Evolutionary conservation across 1,140 invertebrate species (phyloP), one percentile per base, ranked within the genome.

Genomic region (Papilio xuthus): DNA sequence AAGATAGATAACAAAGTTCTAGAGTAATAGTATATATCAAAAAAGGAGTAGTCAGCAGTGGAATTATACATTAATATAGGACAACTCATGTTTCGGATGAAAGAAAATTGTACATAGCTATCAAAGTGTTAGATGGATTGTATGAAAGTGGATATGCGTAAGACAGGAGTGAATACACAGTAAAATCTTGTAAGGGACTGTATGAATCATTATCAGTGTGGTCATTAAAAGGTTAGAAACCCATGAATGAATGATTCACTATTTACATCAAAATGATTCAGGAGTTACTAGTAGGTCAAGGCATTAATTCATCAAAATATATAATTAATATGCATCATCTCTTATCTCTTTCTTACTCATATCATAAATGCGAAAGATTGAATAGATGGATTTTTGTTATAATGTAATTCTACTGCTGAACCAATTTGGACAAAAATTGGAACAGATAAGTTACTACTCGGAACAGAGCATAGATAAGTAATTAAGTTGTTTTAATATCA

Each of bases 181-280:
- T 53, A 8, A n/a, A 32, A 6, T 3, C 32, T 37, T 18, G 18
- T n/a, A 2, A 53, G n/a, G 13, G 12, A 67, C 32, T 4, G 26
- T 67, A 67, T 67, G 60, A 67, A 67, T 67, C 60, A 67, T 67
- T 67, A 15, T 13, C 12, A 67, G 32, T 67, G 26, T 28, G 10
- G 60, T 60, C 12, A 10, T 47, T 12, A 60, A 63, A 63, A 32
- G 60, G 1, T 28, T 67, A 32, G 60, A 67, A 67, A 32, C 60
- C 60, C 60, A 67, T 67, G 56, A 63, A 63, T 63, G 56, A 63
- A 63, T 63, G 60, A 67, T 67, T 67, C 60, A 67, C 32, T 1
- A 67, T 67, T 67, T 67, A 67, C 60, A 18, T 67, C 18, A 67
- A 60, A 60, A 60, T 67, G 60, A 28, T 28, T 67, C 60, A 32